Conservation (phyloP, 1,140 invertebrate species). For the Holotrichia oblita region DNA sequence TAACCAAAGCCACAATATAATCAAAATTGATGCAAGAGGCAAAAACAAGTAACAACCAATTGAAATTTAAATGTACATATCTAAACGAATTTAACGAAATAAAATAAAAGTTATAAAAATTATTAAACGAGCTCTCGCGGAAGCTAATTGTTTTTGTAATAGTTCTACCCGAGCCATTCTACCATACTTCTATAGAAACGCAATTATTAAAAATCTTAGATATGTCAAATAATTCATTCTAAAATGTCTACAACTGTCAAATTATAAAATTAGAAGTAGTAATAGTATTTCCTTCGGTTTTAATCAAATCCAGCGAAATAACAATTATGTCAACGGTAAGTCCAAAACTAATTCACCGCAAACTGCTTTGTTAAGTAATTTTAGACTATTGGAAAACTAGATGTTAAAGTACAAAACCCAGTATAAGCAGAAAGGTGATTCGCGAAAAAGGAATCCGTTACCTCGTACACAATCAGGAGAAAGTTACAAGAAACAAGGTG, state of each 20-base stretch:
- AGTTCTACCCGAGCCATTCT: too few relatives aligned
- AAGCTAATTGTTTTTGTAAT: too few relatives aligned
- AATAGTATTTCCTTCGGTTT: background rate
- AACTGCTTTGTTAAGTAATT: background rate
- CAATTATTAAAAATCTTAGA: background rate
- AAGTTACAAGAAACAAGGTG: too few relatives aligned
- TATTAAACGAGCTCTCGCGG: too few relatives aligned
- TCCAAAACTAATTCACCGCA: background rate
- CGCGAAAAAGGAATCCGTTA: background rate
- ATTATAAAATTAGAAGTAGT: background rate
- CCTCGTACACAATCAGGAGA: background rate
- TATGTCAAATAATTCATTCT: background rate
- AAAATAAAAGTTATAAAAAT: too few relatives aligned
- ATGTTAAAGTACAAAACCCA: background rate
- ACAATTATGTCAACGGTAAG: slow-evolving; percentile 18
- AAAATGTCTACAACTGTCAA: background rate
- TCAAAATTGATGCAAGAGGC: too few relatives aligned
- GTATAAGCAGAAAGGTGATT: background rate
- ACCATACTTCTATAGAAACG: background rate
- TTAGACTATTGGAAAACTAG: background rate
- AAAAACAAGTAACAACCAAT: too few relatives aligned
- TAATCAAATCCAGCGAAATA: background rate
- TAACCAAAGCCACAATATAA: too few relatives aligned
- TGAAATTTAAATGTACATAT: too few relatives aligned
- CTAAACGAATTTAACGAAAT: too few relatives aligned